Conservation (phyloP, 2,113 vertebrate genomes). For the Cinclus mexicanus region DNA sequence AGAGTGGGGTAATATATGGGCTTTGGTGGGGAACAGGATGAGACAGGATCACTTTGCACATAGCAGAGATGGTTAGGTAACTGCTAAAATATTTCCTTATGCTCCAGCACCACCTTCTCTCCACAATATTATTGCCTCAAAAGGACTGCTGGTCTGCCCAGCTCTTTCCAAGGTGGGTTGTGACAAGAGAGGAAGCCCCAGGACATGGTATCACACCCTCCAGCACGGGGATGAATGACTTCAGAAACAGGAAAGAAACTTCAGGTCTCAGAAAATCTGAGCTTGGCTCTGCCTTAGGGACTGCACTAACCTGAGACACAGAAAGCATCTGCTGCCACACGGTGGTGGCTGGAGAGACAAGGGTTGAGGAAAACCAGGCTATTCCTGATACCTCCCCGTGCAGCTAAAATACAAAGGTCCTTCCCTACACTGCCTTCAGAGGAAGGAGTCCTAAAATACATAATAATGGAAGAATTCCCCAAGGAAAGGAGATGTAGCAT, state of each 20-base stretch:
- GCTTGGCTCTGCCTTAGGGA: neutral
- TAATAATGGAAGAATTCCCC: neutral
- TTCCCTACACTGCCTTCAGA: neutral
- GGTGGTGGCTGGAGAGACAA: neutral
- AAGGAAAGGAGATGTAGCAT: neutral
- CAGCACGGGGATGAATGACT: neutral
- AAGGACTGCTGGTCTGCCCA: neutral
- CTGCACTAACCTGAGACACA: neutral
- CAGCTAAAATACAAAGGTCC: neutral
- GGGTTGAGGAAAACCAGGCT: neutral
- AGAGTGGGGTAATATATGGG: fast-evolving
- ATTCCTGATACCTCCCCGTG: neutral
- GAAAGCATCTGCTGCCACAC: slow-evolving; percentile 50
- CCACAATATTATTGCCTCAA: fast-evolving
- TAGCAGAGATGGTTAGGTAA: neutral
- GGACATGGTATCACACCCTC: fast-evolving
- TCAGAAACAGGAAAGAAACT: neutral
- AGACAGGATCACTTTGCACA: neutral
- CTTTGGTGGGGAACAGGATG: neutral
- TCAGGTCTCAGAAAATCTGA: neutral
- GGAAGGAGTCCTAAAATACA: neutral
- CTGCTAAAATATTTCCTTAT: neutral
- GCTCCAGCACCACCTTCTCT: neutral
- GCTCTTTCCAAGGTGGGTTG: neutral
- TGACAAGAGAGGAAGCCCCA: neutral